These are phyloP conservation scores for Agapornis roseicollis DNA, from an alignment of 2,113 vertebrate genomes.

Conservation along the genomic window DNA sequence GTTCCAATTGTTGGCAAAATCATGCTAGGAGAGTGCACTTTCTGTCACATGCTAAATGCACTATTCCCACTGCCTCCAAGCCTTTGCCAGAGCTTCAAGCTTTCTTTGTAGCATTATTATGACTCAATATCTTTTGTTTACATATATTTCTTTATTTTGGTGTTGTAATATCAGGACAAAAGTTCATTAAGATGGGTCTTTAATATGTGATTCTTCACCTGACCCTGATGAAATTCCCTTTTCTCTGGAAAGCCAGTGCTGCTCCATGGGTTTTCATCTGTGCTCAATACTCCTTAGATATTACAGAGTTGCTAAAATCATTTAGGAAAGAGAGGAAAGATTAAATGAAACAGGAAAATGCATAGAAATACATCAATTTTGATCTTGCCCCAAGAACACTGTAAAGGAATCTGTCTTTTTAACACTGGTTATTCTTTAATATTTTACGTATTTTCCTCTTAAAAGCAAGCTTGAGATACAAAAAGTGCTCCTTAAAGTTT, in stretches of 20 bases:
- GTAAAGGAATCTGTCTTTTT: not conserved
- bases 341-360: not conserved
- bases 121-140: not conserved
- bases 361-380: not conserved
- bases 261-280: not conserved
- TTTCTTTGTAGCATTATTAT: not conserved
- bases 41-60: not conserved
- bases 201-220: not conserved
- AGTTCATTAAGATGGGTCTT: not conserved
- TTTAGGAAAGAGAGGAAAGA: not conserved
- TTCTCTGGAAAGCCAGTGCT: not conserved
- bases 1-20: not conserved
- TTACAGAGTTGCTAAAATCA: not conserved
- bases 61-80: not conserved
- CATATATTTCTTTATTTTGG: not conserved
- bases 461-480: not conserved
- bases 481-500: not conserved
- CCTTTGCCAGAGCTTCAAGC: not conserved
- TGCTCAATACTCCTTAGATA: not conserved
- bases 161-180: not conserved
- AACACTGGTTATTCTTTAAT: not conserved
- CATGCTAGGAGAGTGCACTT: not conserved
- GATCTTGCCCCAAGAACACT: not conserved
- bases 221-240: not conserved
- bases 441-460: not conserved